Evolutionary conservation across 2,888 invertebrate genomes (phyloP), one percentile per base, ranked within the genome.

Genomic region (Priapulus caudatus): DNA sequence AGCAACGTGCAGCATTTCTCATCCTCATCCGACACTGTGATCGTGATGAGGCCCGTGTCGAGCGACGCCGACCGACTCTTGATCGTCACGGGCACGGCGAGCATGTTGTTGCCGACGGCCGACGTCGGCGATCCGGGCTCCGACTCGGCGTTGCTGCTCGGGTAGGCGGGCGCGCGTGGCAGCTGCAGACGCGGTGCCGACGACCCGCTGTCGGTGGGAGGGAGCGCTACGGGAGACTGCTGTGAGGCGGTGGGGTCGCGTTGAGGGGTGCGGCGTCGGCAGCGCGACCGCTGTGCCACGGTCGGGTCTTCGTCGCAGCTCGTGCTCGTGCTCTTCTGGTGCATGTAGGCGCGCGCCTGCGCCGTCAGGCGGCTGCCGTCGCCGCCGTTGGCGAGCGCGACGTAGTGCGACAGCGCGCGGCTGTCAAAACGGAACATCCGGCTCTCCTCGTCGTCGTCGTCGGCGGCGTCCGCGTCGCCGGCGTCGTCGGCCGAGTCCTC

Each of bases 61-160:
- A 33, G 33, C n/a, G 33, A 33, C 10, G 33, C n/a, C 10, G 33
- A 33, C n/a, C 33, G 10, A n/a, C n/a, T 33, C 33, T 33, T 33
- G n/a, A 33, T 33, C n/a, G n/a, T n/a, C n/a, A 33, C 33, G n/a
- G 33, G 33, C 33, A 33, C 33, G n/a, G 33, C n/a, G n/a, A 33
- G 33, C n/a, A 33, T 10, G n/a, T 33, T 33, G n/a, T 33, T 33
- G 10, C n/a, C 33, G 10, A n/a, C 10, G 33, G 10, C 10, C 10
- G 10, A 10, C n/a, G 10, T 33, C 10, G 33, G 33, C 10, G 33
- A 33, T 10, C 33, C n/a, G 10, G 33, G 33, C n/a, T 33, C 33
- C 33, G 33, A 33, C 10, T n/a, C n/a, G 10, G n/a, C 10, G n/a
- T 33, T 33, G 33, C 33, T 33, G 33, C 33, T 33, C 10, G n/a